phyloP scores from a whole-genome alignment of 1,140 invertebrate genomes.

The Aplysia californica region DNA sequence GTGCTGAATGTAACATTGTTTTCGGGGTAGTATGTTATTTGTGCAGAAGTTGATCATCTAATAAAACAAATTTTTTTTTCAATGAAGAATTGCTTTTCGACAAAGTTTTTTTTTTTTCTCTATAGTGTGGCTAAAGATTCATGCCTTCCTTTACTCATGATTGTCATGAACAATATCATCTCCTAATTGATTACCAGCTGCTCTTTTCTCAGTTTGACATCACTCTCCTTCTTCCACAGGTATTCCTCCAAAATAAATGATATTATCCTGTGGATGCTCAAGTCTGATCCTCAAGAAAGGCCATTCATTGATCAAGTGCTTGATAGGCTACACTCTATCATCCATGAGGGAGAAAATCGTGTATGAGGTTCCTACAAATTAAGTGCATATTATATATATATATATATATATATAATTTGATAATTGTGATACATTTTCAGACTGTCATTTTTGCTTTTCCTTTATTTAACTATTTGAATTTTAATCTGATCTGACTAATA shows the following conservation, averaged over 20 bases:
- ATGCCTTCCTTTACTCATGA: not conserved
- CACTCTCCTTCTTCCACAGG: no score
- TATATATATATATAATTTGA: no score
- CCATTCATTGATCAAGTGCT: constrained; percentile 72
- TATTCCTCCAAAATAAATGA: constrained; percentile 76
- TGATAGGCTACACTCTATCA: constrained; percentile 47
- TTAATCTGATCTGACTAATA: no score
- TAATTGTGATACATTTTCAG: no score
- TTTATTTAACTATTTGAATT: no score
- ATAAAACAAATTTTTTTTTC: not conserved
- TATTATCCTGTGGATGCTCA: constrained; percentile 78
- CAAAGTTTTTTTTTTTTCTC: not conserved
- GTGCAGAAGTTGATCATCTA: not conserved
- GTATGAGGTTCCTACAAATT: no score
- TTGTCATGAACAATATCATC: not conserved
- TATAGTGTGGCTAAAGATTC: not conserved
- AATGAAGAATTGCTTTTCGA: not conserved
- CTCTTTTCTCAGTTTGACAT: no score
- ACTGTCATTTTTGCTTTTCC: no score
- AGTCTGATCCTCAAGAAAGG: constrained; percentile 80
- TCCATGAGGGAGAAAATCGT: constrained; percentile 36
- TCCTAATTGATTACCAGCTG: no score
- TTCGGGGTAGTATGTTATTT: constrained; percentile 2
- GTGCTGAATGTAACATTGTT: no score
- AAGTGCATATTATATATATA: no score